Percentiles rank a stretch among this genome's conserved stretches.
phyloP scores from a whole-genome alignment of 1,140 invertebrate genomes.

The Aplysia californica region DNA sequence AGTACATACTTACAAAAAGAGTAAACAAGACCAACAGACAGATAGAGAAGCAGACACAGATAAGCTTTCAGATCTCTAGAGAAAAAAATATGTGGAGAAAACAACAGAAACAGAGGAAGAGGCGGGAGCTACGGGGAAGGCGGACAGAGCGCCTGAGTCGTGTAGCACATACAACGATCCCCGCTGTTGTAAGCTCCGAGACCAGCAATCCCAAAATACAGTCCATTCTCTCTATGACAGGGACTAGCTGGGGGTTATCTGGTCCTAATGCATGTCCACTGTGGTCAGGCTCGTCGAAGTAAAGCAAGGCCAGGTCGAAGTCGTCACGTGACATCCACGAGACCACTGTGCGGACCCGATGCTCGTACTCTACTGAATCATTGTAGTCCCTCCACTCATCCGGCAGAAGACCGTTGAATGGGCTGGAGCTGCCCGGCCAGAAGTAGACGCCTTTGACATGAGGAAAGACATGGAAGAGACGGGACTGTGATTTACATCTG shows the following conservation, averaged over 20 bases:
- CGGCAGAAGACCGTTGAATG: constrained; percentile 40
- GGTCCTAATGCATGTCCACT: constrained; percentile 68
- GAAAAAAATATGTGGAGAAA: no score
- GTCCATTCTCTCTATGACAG: constrained; percentile 41
- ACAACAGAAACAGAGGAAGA: no score
- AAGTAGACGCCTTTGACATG: constrained; percentile 33
- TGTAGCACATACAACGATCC: no score
- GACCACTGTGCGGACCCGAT: constrained; percentile 72
- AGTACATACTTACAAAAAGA: no score
- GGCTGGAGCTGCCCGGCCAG: constrained; percentile 53
- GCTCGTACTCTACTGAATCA: constrained; percentile 68
- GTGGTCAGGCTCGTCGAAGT: constrained; percentile 80
- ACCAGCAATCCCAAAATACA: constrained; percentile 54
- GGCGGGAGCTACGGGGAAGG: no score
- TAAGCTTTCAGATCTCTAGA: no score
- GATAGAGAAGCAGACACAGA: no score
- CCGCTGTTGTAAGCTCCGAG: constrained; percentile 44
- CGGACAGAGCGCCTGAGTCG: no score
- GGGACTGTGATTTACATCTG: no score
- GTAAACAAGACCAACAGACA: no score
- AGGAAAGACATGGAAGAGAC: neutral
- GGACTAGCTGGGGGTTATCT: constrained; percentile 40
- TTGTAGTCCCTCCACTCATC: constrained; percentile 62
- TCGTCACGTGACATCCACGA: constrained; percentile 76
- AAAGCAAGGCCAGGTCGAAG: constrained; percentile 73